A percentile compares a stretch with the other conserved stretches of the same genome.
Conservation (phyloP, 2,888 invertebrate genomes). For the Ophioninae sp. region DNA sequence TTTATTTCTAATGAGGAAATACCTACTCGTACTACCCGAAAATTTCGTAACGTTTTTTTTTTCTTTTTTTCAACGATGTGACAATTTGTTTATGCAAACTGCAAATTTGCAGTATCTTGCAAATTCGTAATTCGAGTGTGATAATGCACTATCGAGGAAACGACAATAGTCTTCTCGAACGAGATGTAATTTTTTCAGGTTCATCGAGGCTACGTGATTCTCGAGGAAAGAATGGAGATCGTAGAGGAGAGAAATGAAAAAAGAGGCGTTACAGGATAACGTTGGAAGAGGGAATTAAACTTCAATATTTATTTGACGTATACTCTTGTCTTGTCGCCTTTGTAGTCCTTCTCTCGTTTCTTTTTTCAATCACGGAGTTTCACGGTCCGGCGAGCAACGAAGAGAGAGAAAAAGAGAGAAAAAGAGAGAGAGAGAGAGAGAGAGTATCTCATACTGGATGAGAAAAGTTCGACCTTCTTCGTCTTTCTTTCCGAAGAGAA, state of each 20-base stretch:
- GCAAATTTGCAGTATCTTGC: no score
- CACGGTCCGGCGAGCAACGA: constrained; percentile 18
- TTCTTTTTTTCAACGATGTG: no score
- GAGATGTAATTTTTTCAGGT: not conserved
- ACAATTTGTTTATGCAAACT: no score
- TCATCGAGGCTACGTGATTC: not conserved
- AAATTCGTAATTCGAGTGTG: no score
- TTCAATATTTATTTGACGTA: constrained; percentile 61
- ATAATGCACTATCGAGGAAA: not conserved
- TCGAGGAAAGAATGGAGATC: constrained; percentile 38
- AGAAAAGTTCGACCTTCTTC: constrained; percentile 32
- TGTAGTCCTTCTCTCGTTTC: constrained; percentile 39
- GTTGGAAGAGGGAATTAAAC: constrained; percentile 37
- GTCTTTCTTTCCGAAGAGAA: not conserved
- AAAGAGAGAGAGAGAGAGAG: no score
- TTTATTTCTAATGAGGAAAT: no score
- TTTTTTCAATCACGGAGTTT: constrained; percentile 29
- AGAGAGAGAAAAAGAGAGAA: no score
- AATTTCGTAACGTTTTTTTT: no score
- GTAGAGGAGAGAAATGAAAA: not conserved
- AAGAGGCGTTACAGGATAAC: constrained; percentile 13
- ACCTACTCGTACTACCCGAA: no score
- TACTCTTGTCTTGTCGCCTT: constrained; percentile 41
- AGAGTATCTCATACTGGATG: constrained; percentile 36
- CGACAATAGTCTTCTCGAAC: not conserved